phyloP scores from a whole-genome alignment of 2,113 vertebrate species.

The Nyctibius bracteatus region DNA sequence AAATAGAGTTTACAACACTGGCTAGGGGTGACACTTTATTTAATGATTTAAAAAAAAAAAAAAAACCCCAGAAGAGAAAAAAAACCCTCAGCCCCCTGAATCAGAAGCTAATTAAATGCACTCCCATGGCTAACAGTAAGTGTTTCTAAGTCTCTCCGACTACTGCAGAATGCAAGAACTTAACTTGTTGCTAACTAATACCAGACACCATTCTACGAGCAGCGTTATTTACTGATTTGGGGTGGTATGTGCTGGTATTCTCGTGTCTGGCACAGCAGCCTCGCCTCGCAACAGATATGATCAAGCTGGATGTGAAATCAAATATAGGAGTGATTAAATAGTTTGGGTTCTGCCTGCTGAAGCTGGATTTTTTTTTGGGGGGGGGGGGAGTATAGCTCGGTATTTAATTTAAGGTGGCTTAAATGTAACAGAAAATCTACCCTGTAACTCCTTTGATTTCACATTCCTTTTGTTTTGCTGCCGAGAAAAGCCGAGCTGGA shows the following conservation, averaged over 20 bases:
- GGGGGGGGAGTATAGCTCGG: neutral
- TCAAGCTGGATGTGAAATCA: neutral
- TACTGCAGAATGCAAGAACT: conserved; percentile 26
- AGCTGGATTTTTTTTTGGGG: neutral
- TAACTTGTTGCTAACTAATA: conserved; percentile 43
- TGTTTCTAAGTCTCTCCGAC: conserved; percentile 1
- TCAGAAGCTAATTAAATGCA: conserved; percentile 66
- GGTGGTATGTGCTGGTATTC: conserved; percentile 9
- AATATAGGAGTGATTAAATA: neutral
- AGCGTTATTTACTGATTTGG: neutral
- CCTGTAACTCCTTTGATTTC: neutral
- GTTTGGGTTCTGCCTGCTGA: neutral
- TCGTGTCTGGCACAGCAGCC: neutral
- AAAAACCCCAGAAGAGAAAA: neutral
- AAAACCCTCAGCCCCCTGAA: neutral
- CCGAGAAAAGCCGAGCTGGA: neutral
- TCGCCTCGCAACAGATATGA: neutral
- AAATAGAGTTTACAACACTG: conserved; percentile 64
- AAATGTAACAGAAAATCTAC: neutral
- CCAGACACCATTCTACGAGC: conserved; percentile 19
- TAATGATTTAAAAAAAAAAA: conserved; percentile 29
- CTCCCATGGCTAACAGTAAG: conserved; percentile 42
- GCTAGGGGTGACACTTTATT: conserved; percentile 64
- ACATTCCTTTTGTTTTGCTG: neutral
- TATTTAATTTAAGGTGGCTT: conserved; percentile 32